Conservation (phyloP, 2,888 invertebrate genomes). For the Eristalis tenax region DNA sequence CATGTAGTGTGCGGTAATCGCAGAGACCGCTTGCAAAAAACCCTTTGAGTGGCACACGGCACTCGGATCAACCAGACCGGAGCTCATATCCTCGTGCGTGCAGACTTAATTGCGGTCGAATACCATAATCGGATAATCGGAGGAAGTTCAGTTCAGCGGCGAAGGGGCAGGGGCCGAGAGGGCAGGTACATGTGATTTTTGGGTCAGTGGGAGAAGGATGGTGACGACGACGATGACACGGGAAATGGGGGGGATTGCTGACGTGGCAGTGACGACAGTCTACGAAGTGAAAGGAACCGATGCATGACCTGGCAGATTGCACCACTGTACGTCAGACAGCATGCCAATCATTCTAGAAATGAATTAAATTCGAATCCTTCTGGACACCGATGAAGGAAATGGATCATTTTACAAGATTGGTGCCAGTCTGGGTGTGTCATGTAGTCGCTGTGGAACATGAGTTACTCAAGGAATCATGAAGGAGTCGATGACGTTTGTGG, state of each 20-base stretch:
- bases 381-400: neutral
- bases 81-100: neutral
- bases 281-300: neutral
- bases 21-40: neutral
- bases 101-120: slow-evolving; percentile 40
- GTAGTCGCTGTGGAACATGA: too few species aligned
- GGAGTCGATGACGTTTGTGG: too few species aligned
- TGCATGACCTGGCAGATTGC: neutral
- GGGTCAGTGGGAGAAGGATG: neutral
- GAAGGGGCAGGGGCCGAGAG: neutral
- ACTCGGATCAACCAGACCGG: neutral
- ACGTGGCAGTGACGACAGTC: neutral
- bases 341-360: slow-evolving; percentile 21
- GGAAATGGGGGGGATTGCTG: neutral
- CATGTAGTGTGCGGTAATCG: neutral
- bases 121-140: slow-evolving; percentile 45
- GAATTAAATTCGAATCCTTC: slow-evolving; percentile 27
- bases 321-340: slow-evolving; percentile 24
- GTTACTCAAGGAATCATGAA: too few species aligned
- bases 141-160: slow-evolving; percentile 11
- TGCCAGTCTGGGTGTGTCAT: neutral
- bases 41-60: neutral
- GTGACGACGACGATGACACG: neutral
- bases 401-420: neutral
- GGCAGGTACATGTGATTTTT: slow-evolving; percentile 32